Percentiles rank a stretch among this genome's conserved stretches.
phyloP scores from a whole-genome alignment of 2,113 vertebrate species.

The Rhineura floridana region DNA sequence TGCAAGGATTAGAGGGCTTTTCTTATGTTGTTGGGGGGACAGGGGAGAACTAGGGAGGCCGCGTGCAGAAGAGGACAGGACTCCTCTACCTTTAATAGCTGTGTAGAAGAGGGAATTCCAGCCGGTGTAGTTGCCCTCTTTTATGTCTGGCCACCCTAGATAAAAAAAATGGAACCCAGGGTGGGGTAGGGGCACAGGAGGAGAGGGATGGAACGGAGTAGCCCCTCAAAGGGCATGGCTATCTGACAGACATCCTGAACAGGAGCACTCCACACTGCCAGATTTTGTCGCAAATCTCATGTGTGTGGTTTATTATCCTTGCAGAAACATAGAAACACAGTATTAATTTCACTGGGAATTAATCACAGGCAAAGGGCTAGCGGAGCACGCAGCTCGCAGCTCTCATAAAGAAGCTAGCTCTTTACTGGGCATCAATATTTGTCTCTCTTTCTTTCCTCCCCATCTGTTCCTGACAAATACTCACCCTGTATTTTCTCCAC shows the following conservation, averaged over 20 bases:
- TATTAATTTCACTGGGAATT: not conserved
- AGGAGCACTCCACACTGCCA: conserved; percentile 7
- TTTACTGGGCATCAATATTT: not conserved
- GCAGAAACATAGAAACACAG: not conserved
- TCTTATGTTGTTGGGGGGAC: too few relatives aligned
- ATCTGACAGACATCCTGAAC: not conserved
- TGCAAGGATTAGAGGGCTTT: too few relatives aligned
- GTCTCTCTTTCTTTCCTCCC: not conserved
- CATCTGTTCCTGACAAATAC: conserved; percentile 32
- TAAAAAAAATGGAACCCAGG: too few relatives aligned
- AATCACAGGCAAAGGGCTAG: not conserved
- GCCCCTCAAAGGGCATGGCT: not conserved
- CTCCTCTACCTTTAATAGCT: too few relatives aligned
- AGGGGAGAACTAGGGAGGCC: too few relatives aligned
- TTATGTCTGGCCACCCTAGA: too few relatives aligned
- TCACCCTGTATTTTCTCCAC: conserved; percentile 86
- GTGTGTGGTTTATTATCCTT: not conserved
- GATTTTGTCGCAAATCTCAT: not conserved
- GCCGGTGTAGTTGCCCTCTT: too few relatives aligned
- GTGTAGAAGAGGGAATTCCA: too few relatives aligned
- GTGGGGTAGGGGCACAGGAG: not conserved
- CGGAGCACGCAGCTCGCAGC: not conserved
- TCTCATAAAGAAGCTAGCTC: not conserved
- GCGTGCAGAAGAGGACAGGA: too few relatives aligned
- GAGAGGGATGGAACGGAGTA: not conserved